Evolutionary conservation across 2,888 invertebrate species (phyloP), one percentile per base, ranked within the genome.

Genomic region (Tachina grossa): DNA sequence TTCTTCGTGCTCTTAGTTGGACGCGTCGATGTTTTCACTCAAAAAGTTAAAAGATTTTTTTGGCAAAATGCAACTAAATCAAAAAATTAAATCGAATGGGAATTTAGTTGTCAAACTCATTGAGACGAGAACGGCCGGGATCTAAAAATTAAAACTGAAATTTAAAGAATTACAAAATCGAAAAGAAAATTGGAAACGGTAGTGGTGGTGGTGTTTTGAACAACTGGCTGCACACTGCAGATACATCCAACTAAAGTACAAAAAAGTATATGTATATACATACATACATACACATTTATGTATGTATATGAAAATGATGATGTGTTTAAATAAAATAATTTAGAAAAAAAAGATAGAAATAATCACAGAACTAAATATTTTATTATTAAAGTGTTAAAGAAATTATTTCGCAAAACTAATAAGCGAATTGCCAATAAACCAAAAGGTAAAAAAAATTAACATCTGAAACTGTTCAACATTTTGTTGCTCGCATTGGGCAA

Each of bases 81-180:
- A 72, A 68, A 45, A 53, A 80, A 79, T 47, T 57, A 75, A 75
- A 68, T 80, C 76, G 66, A 84, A 82, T 83, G 65, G 61, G 83
- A 87, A 80, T 72, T 86, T 81, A 88, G 88, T 88, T 88, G 82
- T 85, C 83, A 81, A 83, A 87, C 87, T 88, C 87, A 86, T 72
- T 81, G 87, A 80, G 78, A 68, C 86, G 61, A 78, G 85, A 83
- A 79, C 86, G 86, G 87, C 83, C 78, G 75, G 59, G 14, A 65
- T 79, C 31, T 11, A 39, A 47, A 68, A 51, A 57, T 22, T 22
- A 57, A n/a, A 83, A 69, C 14, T 47, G 39, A 79, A 75, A 71
- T 59, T n/a, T 9, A 31, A 45, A 71, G 11, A 53, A 61, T 43
- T 74, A 74, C 22, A 69, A 77, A 80, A 83, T 71, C 76, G 61